A percentile compares a stretch with the other conserved stretches of the same genome.
These are phyloP conservation scores for Drosophila aff. DNA, from an alignment of 1,140 invertebrate genomes.

Conservation along the genomic window DNA sequence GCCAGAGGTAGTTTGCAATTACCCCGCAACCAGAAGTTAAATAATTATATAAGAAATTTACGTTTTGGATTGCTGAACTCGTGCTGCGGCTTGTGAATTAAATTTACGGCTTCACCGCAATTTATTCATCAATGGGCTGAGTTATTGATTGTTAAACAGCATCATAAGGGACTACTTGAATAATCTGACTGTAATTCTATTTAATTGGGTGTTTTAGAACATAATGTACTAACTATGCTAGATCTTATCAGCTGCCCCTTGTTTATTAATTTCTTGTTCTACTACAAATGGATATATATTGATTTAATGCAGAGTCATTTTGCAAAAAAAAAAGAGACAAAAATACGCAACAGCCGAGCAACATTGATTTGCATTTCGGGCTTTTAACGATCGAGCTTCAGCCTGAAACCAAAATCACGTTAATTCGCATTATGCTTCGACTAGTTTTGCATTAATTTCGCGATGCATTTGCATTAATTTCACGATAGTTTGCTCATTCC, in stretches of 20 bases:
- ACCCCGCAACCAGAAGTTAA: not conserved
- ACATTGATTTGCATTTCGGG: conserved; percentile 27
- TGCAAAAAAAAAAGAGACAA: too few species aligned
- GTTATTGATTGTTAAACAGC: not conserved
- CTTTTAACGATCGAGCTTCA: conserved; percentile 19
- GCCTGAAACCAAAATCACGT: conserved; percentile 11
- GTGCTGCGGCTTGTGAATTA: not conserved
- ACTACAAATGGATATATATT: not conserved
- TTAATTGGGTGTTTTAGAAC: not conserved
- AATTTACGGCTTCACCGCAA: not conserved
- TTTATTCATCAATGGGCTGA: not conserved
- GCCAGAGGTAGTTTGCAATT: not conserved
- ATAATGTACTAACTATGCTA: too few species aligned
- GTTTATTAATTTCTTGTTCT: conserved; percentile 1
- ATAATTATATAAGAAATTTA: not conserved
- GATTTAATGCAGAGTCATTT: conserved; percentile 3
- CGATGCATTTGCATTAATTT: conserved; percentile 23
- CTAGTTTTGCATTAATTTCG: conserved; percentile 15
- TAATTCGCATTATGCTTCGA: conserved; percentile 19
- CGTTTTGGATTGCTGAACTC: not conserved
- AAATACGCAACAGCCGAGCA: not conserved
- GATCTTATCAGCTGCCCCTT: too few species aligned
- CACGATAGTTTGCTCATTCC: not conserved
- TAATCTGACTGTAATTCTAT: not conserved
- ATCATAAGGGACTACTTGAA: not conserved